These are phyloP conservation scores for Taeniopygia guttata DNA, from an alignment of 2,797 vertebrate genomes.

Conservation along the genomic window DNA sequence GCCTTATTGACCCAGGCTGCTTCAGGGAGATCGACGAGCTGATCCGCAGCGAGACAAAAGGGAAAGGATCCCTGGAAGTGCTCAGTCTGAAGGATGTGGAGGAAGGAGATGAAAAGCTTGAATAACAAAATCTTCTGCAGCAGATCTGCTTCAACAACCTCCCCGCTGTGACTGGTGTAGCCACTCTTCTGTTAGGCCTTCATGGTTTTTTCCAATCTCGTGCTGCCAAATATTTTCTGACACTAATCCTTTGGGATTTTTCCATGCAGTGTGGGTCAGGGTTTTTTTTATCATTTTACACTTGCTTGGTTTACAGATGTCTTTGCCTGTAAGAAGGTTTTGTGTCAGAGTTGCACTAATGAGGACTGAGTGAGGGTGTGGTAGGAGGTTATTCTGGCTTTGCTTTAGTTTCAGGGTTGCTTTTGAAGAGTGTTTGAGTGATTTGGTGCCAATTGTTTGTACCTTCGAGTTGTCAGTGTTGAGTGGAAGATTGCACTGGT, in stretches of 20 bases:
- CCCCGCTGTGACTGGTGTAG: neutral
- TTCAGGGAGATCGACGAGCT: constrained; percentile 97
- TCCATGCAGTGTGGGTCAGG: neutral
- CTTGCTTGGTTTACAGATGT: neutral
- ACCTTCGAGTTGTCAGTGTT: neutral
- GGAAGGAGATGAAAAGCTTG: constrained; percentile 93
- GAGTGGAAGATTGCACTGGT: neutral
- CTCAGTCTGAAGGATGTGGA: constrained; percentile 95
- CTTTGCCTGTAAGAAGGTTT: neutral
- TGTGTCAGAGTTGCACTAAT: neutral
- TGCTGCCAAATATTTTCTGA: constrained; percentile 46
- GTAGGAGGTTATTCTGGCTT: neutral
- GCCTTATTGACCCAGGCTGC: constrained; percentile 94
- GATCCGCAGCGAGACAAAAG: constrained; percentile 93
- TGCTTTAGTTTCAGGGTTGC: neutral
- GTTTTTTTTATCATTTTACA: neutral
- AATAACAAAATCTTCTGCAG: constrained; percentile 49
- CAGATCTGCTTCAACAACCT: neutral
- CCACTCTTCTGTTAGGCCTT: neutral
- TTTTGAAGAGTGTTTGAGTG: neutral
- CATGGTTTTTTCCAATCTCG: neutral
- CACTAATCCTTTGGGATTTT: constrained; percentile 8
- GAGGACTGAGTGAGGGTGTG: neutral
- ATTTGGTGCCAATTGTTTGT: neutral
- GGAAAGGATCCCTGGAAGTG: constrained; percentile 89